Percentiles rank a stretch among this genome's conserved stretches.
phyloP scores from a whole-genome alignment of 2,797 vertebrate species.

The Siniperca undulata region DNA sequence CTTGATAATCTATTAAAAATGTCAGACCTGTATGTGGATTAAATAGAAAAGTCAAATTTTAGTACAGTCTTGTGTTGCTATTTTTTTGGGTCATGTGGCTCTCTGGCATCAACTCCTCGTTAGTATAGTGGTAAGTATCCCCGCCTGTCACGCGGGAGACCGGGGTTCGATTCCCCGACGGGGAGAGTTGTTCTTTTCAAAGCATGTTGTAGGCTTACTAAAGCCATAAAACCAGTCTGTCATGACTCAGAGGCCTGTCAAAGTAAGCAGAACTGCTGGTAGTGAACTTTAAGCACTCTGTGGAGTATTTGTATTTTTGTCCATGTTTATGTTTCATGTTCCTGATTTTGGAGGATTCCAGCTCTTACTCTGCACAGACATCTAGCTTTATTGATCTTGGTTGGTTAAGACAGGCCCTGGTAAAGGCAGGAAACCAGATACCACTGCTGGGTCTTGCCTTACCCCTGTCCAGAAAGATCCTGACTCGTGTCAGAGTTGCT shows the following conservation, averaged over 20 bases:
- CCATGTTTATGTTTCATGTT: neutral
- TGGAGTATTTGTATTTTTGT: neutral
- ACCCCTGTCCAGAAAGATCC: slow-evolving; percentile 3
- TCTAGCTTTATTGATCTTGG: neutral
- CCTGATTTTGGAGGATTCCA: neutral
- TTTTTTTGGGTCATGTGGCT: accelerated
- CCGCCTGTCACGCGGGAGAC: slow-evolving; percentile 66
- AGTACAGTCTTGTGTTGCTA: accelerated
- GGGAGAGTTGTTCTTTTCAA: neutral
- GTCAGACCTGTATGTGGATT: neutral
- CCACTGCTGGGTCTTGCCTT: neutral
- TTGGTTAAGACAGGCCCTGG: neutral
- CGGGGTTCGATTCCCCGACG: slow-evolving; percentile 67
- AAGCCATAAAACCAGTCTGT: neutral
- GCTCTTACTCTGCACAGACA: neutral
- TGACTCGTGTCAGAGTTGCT: slow-evolving; percentile 5
- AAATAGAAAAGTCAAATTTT: neutral
- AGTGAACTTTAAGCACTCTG: accelerated
- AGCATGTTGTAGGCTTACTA: neutral
- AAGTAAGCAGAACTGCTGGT: too few species aligned
- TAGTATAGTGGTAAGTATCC: slow-evolving; percentile 76
- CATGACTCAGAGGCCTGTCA: neutral
- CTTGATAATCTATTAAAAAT: neutral
- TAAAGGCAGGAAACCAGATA: slow-evolving; percentile 7
- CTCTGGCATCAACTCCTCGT: accelerated